Conservation (phyloP, 92 coral and sea anemone genomes). For the Palythoa caribaeorum region DNA sequence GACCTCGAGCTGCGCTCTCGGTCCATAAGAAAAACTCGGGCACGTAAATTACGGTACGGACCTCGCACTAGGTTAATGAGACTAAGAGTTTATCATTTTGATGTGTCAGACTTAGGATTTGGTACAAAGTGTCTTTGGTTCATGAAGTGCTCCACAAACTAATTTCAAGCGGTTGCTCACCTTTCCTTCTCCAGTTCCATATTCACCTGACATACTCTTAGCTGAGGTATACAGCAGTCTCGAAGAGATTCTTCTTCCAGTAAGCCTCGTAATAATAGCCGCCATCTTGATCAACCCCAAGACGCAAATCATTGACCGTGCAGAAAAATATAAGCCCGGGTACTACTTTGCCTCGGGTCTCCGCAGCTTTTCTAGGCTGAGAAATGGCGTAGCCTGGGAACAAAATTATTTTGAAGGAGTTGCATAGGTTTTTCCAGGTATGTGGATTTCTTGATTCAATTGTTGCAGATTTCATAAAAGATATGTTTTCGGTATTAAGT, state of each 20-base stretch:
- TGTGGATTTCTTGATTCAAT: background rate
- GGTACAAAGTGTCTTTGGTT: too few species aligned
- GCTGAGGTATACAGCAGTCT: conserved; percentile 55
- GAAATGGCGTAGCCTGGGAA: background rate
- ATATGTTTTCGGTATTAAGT: background rate
- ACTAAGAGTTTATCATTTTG: too few species aligned
- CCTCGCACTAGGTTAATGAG: too few species aligned
- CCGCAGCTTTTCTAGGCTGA: background rate
- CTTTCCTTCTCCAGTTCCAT: conserved; percentile 95
- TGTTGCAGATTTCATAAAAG: background rate
- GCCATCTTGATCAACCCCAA: conserved; percentile 77
- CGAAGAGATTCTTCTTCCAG: conserved; percentile 58
- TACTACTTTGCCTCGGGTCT: background rate
- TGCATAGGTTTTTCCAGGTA: background rate
- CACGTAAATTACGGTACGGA: too few species aligned
- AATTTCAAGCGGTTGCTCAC: conserved; percentile 34
- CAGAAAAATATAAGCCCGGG: conserved; percentile 9
- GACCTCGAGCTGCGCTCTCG: too few species aligned
- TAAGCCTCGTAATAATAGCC: conserved; percentile 53
- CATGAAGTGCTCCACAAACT: background rate
- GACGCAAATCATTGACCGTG: background rate
- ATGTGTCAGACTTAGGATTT: too few species aligned
- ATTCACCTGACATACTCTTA: conserved; percentile 75
- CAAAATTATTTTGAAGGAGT: background rate
- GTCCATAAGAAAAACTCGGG: too few species aligned